Evolutionary conservation across 2,888 invertebrate genomes (phyloP).

Genomic region (Shargacucullia verbasci): DNA sequence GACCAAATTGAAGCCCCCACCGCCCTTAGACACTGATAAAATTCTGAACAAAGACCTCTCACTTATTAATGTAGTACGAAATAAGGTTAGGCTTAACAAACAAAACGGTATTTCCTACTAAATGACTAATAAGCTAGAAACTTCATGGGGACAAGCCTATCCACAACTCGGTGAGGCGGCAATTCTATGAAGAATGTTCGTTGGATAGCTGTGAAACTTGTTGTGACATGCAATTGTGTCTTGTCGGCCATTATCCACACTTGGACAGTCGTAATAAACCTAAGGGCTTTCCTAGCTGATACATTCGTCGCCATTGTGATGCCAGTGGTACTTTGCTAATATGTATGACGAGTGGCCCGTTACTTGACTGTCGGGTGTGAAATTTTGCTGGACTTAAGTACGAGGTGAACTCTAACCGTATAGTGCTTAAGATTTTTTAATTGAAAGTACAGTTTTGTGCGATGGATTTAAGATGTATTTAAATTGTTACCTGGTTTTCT

Average conservation of each 20-base stretch:
- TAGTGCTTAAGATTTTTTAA: too few relatives aligned
- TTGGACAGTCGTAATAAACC: slow-evolving; percentile 46
- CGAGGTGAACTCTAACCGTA: slow-evolving; percentile 5
- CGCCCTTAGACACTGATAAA: not conserved
- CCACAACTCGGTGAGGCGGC: slow-evolving; percentile 8
- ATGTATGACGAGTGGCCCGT: slow-evolving; percentile 57
- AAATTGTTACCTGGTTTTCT: too few relatives aligned
- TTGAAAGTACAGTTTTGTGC: too few relatives aligned
- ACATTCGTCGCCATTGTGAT: slow-evolving; percentile 46
- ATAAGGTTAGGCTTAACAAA: slow-evolving; percentile 2
- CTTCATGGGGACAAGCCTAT: slow-evolving; percentile 16
- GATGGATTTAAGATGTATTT: too few relatives aligned
- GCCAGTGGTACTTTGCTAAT: slow-evolving; percentile 53
- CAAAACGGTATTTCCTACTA: slow-evolving; percentile 20
- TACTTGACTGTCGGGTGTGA: slow-evolving; percentile 56
- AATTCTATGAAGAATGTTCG: slow-evolving; percentile 41
- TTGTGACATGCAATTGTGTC: slow-evolving; percentile 46
- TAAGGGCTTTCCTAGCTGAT: slow-evolving; percentile 32
- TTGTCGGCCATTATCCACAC: slow-evolving; percentile 49
- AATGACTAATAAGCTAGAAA: slow-evolving; percentile 9
- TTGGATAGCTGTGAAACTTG: slow-evolving; percentile 42
- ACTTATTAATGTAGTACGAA: not conserved
- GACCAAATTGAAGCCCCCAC: not conserved
- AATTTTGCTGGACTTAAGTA: slow-evolving; percentile 45
- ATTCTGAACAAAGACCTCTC: too few relatives aligned